Base-by-base conservation (phyloP, 2,888 invertebrate species). In the Apamea crenata region DNA sequence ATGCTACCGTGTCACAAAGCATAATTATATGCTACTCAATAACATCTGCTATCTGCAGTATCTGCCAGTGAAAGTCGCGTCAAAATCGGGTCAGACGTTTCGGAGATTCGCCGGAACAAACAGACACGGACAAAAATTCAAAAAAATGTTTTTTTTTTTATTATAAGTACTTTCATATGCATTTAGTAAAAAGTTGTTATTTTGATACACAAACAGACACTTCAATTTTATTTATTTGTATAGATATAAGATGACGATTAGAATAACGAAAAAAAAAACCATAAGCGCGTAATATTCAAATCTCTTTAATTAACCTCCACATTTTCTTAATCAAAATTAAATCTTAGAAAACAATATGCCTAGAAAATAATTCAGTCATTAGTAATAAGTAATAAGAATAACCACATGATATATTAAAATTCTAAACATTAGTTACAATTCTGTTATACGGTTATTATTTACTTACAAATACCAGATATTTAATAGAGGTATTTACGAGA, bases 361-460 rank as follows among this genome's bases (percentile, higher is more conserved):
- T 88, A 88, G 65, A 87, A 87, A 83, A 85, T 85, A 85, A 72
- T 77, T 89, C 85, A 87, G 89, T 88, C 88, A 83, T 83, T 80
- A 88, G 63, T 80, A 77, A 65, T 74, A 56, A 83, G n/a, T n/a
- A n/a, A n/a, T n/a, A n/a, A n/a, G n/a, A n/a, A n/a, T n/a, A n/a
- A n/a, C n/a, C 82, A 80, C 75, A 81, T 81, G 66, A 88, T 82
- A 86, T 77, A 87, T 85, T 85, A 80, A 74, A 76, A 74, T 76
- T 87, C 77, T 59, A 78, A 80, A 81, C 67, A 82, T 74, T 70
- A 29, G 14, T 79, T 74, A 87, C 76, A 85, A 53, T 70, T 80
- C 8, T 47, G 12, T 68, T 70, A 16, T 66, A 71, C 0, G 7
- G n/a, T 65, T 65, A 68, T 71, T 40, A 4, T 56, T 53, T 6